A percentile compares a stretch with the other conserved stretches of the same genome.
These are phyloP conservation scores for Biston stratarius DNA, from an alignment of 2,888 invertebrate genomes.

Conservation along the genomic window DNA sequence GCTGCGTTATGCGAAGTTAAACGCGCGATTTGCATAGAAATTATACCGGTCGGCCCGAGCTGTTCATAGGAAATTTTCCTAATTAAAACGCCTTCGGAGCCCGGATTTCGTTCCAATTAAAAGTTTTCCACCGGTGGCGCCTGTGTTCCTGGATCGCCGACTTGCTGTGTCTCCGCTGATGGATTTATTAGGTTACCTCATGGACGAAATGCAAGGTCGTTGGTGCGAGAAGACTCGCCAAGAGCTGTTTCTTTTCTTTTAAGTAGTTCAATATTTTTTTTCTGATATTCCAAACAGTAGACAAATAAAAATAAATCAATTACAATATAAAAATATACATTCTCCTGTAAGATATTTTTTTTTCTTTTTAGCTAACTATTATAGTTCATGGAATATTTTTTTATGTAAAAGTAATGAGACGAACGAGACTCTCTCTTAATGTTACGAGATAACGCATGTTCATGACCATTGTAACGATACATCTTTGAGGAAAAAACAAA, in stretches of 20 bases:
- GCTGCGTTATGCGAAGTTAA: slow-evolving; percentile 74
- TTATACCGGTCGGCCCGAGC: slow-evolving; percentile 78
- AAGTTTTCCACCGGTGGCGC: slow-evolving; percentile 65
- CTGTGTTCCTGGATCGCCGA: slow-evolving; percentile 46
- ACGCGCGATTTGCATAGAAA: slow-evolving; percentile 85
- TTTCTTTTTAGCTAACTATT: no score
- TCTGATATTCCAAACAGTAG: no score
- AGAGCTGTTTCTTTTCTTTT: neutral
- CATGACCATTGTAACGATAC: no score
- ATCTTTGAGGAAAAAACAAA: no score
- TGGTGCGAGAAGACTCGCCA: neutral
- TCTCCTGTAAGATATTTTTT: no score
- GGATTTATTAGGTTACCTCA: slow-evolving; percentile 40
- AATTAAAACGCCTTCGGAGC: slow-evolving; percentile 84
- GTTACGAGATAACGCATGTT: no score
- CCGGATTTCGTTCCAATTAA: slow-evolving; percentile 84
- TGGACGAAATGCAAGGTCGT: slow-evolving; percentile 8
- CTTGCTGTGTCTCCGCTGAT: slow-evolving; percentile 44
- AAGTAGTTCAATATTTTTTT: no score
- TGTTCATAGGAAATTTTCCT: slow-evolving; percentile 84
- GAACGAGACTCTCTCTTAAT: no score
- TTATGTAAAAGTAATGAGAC: no score
- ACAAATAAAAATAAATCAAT: no score
- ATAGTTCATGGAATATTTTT: no score
- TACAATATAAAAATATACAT: no score